phyloP scores from a whole-genome alignment of 2,113 vertebrate species.

The Romanogobio albipinnatus region DNA sequence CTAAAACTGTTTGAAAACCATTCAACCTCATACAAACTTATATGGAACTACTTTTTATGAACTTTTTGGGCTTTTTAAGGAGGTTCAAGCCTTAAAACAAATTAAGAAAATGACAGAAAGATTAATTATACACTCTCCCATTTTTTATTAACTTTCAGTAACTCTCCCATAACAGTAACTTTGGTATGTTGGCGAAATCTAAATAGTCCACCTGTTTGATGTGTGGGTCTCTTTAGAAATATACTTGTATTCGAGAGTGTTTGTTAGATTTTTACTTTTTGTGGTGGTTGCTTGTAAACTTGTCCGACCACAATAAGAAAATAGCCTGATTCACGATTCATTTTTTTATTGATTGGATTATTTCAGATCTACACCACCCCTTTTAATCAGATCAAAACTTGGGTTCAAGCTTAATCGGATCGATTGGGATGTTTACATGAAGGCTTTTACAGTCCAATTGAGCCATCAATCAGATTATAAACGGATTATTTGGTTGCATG shows the following conservation, averaged over 20 bases:
- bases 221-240: not conserved
- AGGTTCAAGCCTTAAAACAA: not conserved
- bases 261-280: not conserved
- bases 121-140: not conserved
- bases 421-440: not conserved
- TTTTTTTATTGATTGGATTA: not conserved
- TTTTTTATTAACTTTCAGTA: not conserved
- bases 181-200: not conserved
- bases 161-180: not conserved
- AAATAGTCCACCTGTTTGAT: not conserved
- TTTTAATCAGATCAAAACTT: not conserved
- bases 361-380: not conserved
- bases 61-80: not conserved
- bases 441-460: not conserved
- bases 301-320: not conserved
- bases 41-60: not conserved
- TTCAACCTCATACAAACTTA: not conserved
- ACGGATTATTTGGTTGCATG: not conserved
- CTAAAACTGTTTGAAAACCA: not conserved
- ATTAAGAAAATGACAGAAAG: not conserved
- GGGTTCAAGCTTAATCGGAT: not conserved
- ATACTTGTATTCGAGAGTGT: not conserved
- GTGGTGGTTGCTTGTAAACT: not conserved
- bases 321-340: not conserved
- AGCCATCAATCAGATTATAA: not conserved